phyloP scores from a whole-genome alignment of 2,113 vertebrate species.

The Lasiurus cinereus region DNA sequence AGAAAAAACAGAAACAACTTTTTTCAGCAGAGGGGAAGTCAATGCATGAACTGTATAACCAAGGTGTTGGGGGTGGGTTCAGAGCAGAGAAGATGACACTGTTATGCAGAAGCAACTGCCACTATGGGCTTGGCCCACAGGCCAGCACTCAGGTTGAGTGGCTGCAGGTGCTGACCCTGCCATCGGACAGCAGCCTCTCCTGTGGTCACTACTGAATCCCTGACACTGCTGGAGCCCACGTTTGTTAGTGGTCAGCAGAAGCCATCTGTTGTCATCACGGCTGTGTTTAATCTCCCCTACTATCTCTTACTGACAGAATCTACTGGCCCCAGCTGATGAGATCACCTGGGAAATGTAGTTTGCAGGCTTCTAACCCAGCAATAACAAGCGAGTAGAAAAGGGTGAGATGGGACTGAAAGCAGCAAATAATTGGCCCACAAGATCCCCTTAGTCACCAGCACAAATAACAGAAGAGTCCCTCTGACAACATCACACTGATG shows the following conservation, averaged over 20 bases:
- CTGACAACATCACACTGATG: not conserved
- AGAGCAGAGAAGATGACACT: not conserved
- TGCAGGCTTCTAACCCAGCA: not conserved
- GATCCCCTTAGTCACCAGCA: not conserved
- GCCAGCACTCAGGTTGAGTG: not conserved
- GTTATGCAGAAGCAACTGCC: not conserved
- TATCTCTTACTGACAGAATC: not conserved
- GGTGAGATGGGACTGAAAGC: not conserved
- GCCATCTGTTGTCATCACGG: not conserved
- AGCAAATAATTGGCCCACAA: not conserved
- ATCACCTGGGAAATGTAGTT: not conserved
- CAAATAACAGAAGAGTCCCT: not conserved
- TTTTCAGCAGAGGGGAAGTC: not conserved
- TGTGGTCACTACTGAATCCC: not conserved
- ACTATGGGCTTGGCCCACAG: not conserved
- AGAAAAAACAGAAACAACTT: constrained; percentile 4
- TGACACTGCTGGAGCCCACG: not conserved
- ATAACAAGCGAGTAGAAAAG: not conserved
- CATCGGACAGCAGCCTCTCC: not conserved
- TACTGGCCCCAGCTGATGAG: not conserved
- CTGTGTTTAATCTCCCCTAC: not conserved
- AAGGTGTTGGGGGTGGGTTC: not conserved
- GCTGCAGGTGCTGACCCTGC: not conserved
- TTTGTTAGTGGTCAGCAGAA: not conserved
- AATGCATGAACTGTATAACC: not conserved